phyloP scores from a whole-genome alignment of 2,797 vertebrate species.

The Pseudochirops cupreus region DNA sequence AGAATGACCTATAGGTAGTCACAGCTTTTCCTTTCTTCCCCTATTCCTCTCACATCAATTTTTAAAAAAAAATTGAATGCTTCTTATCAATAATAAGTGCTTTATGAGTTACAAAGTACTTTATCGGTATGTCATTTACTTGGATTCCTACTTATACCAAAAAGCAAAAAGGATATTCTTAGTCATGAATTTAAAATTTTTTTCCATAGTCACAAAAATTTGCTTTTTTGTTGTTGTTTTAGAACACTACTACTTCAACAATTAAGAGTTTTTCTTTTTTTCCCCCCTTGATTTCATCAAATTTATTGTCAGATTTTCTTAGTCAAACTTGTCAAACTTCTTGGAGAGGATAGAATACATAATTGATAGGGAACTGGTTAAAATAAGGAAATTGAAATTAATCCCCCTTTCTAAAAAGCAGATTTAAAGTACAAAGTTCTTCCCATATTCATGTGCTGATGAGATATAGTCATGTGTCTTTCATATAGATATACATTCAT shows the following conservation, averaged over 20 bases:
- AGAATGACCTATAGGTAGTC: no score
- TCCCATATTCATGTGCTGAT: constrained; percentile 29
- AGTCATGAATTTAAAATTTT: neutral
- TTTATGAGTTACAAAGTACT: neutral
- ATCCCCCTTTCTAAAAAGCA: constrained; percentile 47
- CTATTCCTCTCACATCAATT: neutral
- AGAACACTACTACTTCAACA: neutral
- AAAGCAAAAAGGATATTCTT: neutral
- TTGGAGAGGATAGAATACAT: constrained; percentile 15
- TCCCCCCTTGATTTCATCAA: constrained; percentile 29
- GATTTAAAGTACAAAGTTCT: constrained; percentile 38
- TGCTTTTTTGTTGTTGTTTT: neutral
- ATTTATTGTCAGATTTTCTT: constrained; percentile 61
- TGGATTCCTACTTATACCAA: no score
- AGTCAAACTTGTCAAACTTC: constrained; percentile 47
- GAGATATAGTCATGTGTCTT: neutral
- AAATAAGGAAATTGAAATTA: constrained; percentile 56
- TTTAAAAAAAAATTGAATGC: neutral
- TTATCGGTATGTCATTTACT: neutral
- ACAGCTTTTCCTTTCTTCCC: no score
- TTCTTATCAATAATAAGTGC: neutral
- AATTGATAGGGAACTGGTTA: constrained; percentile 62
- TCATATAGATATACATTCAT: constrained; percentile 9
- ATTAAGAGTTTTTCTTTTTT: neutral
- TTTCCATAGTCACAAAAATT: neutral